Base-by-base conservation (phyloP, 2,888 invertebrate species). In the Tetragonisca angustula region DNA sequence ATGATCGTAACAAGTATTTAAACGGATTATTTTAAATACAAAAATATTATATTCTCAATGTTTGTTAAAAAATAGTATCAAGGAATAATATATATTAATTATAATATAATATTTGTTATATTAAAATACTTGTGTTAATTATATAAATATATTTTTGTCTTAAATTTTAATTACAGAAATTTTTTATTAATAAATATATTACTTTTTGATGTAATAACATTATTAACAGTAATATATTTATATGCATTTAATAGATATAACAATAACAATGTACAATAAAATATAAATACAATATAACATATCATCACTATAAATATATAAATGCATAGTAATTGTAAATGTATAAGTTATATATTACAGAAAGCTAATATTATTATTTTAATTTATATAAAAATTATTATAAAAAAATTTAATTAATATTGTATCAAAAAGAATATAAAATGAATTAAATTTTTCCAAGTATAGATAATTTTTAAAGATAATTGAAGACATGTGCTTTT, bases 191-290 rank as follows among this genome's bases (percentile, higher is more conserved):
- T 52, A 62, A 61, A 72, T n/a, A 3, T 62, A 17, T 19, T 21
- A 49, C 54, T 24, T 80, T 56, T 56, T 62, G 27, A 21, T 49
- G 43, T 62, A 50, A 75, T 69, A 64, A 75, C 69, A 65, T 24
- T 65, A 64, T 62, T 78, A 79, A 79, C 82, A 81, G 72, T 65
- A 75, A 75, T 32, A 24, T 80, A 54, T 54, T 80, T 24, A 32
- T 64, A 50, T 64, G 24, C 27, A 65, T 65, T 36, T 77, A 65
- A 6, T 65, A 65, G n/a, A 27, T 77, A 77, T 43, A 81, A 70
- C 54, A 77, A 59, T 67, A 77, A 77, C 65, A 81, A 67, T 61
- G 27, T 76, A 76, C 50, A 70, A 56, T 69, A 81, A 75, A 74
- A 74, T 79, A 67, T 80, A 59, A 56, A n/a, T 79, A 80, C 50